Evolutionary conservation across 2,113 vertebrate species (phyloP).

Genomic region (Dinomys branickii): DNA sequence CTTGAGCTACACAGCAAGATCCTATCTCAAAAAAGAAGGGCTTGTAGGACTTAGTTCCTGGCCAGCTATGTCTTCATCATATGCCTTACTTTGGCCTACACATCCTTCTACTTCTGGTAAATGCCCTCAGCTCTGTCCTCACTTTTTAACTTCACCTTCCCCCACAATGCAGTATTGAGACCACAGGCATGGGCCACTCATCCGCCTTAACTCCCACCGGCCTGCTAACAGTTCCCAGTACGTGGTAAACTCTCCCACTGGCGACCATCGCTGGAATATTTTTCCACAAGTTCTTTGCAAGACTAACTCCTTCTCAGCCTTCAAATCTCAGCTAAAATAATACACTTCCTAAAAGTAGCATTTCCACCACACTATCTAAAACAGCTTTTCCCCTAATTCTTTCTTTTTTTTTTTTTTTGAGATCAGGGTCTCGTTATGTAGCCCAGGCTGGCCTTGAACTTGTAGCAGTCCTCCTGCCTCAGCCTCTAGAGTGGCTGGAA

Average conservation of each 20-base stretch:
- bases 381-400: not conserved
- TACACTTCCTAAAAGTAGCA: not conserved
- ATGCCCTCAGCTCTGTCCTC: not conserved
- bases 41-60: not conserved
- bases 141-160: not conserved
- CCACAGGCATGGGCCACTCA: not conserved
- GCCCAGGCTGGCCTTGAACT: not conserved
- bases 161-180: not conserved
- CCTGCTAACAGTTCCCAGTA: not conserved
- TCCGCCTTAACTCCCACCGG: not conserved
- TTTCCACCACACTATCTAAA: slow-evolving; percentile 5
- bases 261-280: not conserved
- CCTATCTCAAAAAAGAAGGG: not conserved
- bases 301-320: not conserved
- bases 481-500: not conserved
- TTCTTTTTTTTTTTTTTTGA: not conserved
- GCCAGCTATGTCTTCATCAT: not conserved
- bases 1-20: not conserved
- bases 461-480: not conserved
- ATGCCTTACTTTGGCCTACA: not conserved
- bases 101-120: not conserved
- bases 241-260: not conserved
- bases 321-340: slow-evolving; percentile 4
- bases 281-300: not conserved
- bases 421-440: not conserved